Base-by-base conservation (phyloP, 2,888 invertebrate genomes). In the Steinernema scapterisci region DNA sequence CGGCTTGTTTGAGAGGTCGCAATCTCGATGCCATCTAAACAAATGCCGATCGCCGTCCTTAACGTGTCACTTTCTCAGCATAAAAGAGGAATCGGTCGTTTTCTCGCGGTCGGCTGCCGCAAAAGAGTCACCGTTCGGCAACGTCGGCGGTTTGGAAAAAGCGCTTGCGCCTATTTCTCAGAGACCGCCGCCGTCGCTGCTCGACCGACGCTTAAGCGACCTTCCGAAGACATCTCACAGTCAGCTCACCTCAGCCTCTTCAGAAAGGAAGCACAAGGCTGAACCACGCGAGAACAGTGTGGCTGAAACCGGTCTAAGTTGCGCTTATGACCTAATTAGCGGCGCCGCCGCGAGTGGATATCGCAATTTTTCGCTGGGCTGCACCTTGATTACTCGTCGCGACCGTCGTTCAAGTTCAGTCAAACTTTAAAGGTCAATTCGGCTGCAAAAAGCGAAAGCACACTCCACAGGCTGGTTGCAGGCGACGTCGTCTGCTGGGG, bases 401-500 rank as follows among this genome's bases (percentile, higher is more conserved):
- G 25, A 38, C 63, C 38, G 38, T 38, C 38, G 38, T 38, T 25
- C 63, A 63, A 63, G 63, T 63, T 63, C 63, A 63, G 63, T 27
- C 63, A 27, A 31, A 63, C 63, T 63, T 63, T 31, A 27, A 63
- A 63, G 63, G 63, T 63, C 63, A 63, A 52, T 21, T 21, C 21
- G 21, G 52, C 52, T 52, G 52, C 25, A 63, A 63, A 31, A 27
- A 63, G 31, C 52, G 21, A 52, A 23, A 52, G 52, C 52, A 52
- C 21, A 52, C 52, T 52, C 11, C 52, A 52, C 38, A 38, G 52
- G 48, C n/a, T 48, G 48, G 45, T 44, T 44, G 45, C 7, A 54
- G 11, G 54, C 21, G 54, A 6, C 54, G 54, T 6, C 54, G n/a
- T n/a, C n/a, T n/a, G n/a, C n/a, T n/a, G 45, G 16, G 45, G 3